These are phyloP conservation scores for Oenanthe oenanthe DNA, from an alignment of 2,113 vertebrate species.

Conservation along the genomic window DNA sequence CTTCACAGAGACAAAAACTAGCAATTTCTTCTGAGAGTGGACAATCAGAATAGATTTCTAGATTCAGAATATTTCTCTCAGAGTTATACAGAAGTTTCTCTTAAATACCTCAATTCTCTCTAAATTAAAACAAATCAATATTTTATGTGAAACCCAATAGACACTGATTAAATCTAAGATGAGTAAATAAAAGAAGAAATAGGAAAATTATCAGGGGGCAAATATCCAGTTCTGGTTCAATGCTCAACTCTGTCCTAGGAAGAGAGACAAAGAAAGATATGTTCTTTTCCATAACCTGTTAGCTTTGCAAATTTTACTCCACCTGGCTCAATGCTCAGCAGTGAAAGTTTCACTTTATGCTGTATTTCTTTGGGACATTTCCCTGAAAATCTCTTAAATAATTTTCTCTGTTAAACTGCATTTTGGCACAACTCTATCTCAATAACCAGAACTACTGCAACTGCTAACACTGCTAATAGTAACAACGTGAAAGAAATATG, in stretches of 20 bases:
- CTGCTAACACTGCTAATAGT: background rate
- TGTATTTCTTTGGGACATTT: background rate
- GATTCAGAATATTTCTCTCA: background rate
- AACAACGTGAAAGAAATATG: background rate
- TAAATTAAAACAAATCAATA: background rate
- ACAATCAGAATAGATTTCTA: background rate
- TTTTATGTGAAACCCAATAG: accelerated
- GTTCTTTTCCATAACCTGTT: background rate
- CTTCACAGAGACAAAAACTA: background rate
- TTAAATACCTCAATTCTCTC: background rate
- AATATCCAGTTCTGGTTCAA: background rate
- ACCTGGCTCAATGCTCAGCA: background rate
- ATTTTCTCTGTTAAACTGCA: background rate
- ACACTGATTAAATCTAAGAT: background rate
- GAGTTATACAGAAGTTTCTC: background rate
- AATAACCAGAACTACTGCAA: background rate
- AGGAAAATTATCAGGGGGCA: background rate
- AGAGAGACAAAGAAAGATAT: background rate
- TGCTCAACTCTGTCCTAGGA: background rate
- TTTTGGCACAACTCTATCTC: background rate
- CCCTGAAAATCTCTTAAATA: background rate
- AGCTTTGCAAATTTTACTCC: background rate
- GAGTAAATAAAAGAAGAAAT: background rate
- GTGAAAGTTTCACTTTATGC: background rate
- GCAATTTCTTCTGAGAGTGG: background rate